Conservation (phyloP, 1,140 invertebrate species). For the Geopemphigus sp. region DNA sequence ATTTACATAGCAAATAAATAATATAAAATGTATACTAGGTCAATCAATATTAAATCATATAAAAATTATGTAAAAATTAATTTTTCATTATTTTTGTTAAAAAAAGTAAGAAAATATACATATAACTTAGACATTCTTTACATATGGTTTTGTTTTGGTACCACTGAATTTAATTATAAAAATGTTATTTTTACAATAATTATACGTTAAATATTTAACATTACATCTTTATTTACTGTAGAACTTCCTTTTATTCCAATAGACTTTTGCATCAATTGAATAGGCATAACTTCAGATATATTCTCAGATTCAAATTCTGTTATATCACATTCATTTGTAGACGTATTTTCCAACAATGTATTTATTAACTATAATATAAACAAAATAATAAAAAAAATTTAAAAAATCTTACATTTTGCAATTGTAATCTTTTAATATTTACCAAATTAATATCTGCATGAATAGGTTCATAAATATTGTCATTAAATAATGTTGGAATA, state of each 20-base stretch:
- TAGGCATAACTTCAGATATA: neutral
- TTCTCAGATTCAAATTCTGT: neutral
- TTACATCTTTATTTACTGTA: neutral
- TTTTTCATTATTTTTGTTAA: too few species aligned
- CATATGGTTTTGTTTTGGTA: too few species aligned
- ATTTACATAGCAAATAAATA: too few species aligned
- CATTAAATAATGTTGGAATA: neutral
- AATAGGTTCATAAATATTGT: slow-evolving; percentile 19
- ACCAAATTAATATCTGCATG: neutral
- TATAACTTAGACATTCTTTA: too few species aligned
- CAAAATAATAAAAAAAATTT: neutral
- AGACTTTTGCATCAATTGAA: neutral
- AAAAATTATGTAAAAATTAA: too few species aligned
- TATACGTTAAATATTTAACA: too few species aligned
- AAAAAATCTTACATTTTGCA: neutral
- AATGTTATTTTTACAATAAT: too few species aligned
- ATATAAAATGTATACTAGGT: too few species aligned
- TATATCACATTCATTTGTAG: neutral
- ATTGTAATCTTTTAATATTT: neutral
- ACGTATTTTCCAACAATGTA: neutral
- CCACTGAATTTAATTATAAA: too few species aligned
- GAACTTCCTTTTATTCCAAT: neutral
- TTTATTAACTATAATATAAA: slow-evolving; percentile 17
- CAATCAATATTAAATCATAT: too few species aligned
- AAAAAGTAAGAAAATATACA: too few species aligned